Conservation (phyloP, 2,888 invertebrate species). For the Pheosia gnoma region DNA sequence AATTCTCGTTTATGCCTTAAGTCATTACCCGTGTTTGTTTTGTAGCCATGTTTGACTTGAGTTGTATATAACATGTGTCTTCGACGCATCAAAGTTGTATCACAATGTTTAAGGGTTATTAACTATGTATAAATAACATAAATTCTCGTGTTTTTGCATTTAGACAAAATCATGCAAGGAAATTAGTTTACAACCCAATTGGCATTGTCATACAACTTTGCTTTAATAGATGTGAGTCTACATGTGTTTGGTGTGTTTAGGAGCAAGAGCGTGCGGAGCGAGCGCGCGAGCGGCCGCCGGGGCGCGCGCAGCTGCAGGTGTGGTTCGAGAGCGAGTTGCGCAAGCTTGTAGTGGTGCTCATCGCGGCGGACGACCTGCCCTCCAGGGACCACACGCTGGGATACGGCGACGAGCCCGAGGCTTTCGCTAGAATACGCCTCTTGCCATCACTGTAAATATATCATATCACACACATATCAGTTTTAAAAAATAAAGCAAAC, state of each 20-base stretch:
- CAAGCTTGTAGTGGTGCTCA: conserved; percentile 92
- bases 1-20: conserved; percentile 39
- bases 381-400: conserved; percentile 90
- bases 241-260: conserved; percentile 49
- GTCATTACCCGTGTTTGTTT: conserved; percentile 46
- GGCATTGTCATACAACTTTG: conserved; percentile 38
- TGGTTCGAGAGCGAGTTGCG: conserved; percentile 94
- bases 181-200: conserved; percentile 15
- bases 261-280: conserved; percentile 77
- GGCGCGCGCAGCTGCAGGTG: conserved; percentile 93
- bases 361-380: conserved; percentile 94
- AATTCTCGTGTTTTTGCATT: no score
- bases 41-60: conserved; percentile 40
- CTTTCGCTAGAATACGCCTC: conserved; percentile 92
- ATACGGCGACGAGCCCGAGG: conserved; percentile 91
- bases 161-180: neutral
- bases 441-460: conserved; percentile 90
- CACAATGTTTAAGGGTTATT: conserved; percentile 17
- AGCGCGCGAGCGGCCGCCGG: conserved; percentile 87
- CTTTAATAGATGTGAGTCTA: conserved; percentile 22
- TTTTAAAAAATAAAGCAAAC: no score
- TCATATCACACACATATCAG: neutral
- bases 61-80: conserved; percentile 45
- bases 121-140: conserved; percentile 7
- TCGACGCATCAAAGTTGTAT: conserved; percentile 22